Evolutionary conservation across 2,797 vertebrate genomes (phyloP).

Genomic region (Sebastolobus alascanus): DNA sequence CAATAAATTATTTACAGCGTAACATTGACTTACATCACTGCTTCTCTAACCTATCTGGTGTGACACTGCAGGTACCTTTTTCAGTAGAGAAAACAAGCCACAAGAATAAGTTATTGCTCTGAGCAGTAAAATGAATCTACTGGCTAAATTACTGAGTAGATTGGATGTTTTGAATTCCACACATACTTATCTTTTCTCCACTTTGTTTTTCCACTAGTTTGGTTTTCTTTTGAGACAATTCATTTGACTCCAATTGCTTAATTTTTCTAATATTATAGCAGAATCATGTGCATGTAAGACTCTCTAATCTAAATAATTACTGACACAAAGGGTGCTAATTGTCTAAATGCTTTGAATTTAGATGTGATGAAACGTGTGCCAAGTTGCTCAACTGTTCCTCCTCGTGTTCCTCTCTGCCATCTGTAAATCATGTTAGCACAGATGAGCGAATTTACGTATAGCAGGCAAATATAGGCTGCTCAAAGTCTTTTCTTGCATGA

Average conservation of each 20-base stretch:
- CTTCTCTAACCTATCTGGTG: background rate
- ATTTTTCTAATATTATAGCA: background rate
- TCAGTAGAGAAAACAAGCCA: background rate
- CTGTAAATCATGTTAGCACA: background rate
- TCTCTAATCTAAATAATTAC: background rate
- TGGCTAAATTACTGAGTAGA: background rate
- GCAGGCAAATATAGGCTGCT: background rate
- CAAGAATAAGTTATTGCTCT: background rate
- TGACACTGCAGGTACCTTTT: background rate
- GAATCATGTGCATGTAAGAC: background rate
- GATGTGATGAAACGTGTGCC: background rate
- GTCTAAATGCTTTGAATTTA: background rate
- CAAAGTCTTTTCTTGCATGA: too few relatives aligned
- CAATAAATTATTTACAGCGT: background rate
- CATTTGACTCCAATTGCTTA: background rate
- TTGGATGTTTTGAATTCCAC: constrained; percentile 1
- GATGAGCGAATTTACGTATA: background rate
- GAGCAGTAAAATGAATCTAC: background rate
- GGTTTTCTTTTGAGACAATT: background rate
- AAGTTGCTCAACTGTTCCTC: constrained; percentile 2
- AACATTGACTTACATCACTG: background rate
- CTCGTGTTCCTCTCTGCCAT: background rate
- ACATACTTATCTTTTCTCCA: background rate
- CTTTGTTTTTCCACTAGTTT: background rate
- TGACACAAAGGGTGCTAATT: background rate